Base-by-base conservation (phyloP, 2,797 vertebrate species). In the Chelidonichthys spinosus region DNA sequence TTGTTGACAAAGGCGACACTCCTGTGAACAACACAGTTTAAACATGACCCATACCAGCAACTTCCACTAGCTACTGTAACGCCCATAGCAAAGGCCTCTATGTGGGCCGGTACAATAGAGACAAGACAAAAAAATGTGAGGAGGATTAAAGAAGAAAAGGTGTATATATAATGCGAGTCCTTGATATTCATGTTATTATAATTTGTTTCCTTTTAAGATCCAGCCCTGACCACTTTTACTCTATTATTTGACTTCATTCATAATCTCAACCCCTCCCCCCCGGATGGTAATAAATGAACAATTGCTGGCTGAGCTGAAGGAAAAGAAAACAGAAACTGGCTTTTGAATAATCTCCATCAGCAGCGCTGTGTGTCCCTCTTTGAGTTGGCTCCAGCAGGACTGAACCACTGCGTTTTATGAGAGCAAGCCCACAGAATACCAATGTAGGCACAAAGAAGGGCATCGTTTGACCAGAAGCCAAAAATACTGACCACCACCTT, bases 261-360 rank as follows among this genome's bases (percentile, higher is more conserved):
- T 53, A 62, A 43, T 40, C 52, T 77, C n/a, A 63, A n/a, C 39
- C 13, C 53, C 63, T 44, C 59, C 10, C 43, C 61, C 52, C 52
- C 60, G 25, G 25, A 25, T 72, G 63, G 53, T 76, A 74, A 83
- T 75, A 80, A 78, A 82, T 85, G 56, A 83, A 85, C 49, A 69
- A 79, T 63, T 69, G 43, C 70, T 87, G 76, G 76, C 79, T 46
- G 62, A 78, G 81, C 63, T 18, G 39, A 78, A 81, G 74, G 58
- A 83, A 87, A 82, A 74, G 68, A 85, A 84, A 87, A 83, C 69
- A 81, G 46, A 70, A 82, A 82, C 52, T 67, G 75, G 65, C 76
- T 61, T 85, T 69, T 83, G 68, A 81, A 78, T 81, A 72, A 82
- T 77, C 79, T 75, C 66, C 67, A 49, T 37, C 59, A 76, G 61